Percentiles rank a stretch among this genome's conserved stretches.
These are phyloP conservation scores for Bubo scandiacus DNA, from an alignment of 2,113 vertebrate species.

Conservation along the genomic window DNA sequence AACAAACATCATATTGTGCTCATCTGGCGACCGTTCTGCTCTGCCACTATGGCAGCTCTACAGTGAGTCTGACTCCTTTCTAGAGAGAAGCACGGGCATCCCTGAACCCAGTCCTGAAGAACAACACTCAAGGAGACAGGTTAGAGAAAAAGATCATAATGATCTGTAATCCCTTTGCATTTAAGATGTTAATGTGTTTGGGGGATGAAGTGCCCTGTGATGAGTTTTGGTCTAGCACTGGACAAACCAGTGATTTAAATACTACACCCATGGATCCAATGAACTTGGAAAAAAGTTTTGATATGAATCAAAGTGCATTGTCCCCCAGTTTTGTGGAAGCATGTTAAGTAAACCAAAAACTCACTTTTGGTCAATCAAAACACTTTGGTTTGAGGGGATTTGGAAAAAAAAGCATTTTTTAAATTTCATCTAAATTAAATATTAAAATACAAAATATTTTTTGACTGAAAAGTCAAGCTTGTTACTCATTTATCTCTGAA, in stretches of 20 bases:
- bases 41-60: neutral
- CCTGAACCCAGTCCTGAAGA: accelerated
- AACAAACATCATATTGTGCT: neutral
- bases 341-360: neutral
- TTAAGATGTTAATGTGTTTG: neutral
- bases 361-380: neutral
- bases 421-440: neutral
- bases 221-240: neutral
- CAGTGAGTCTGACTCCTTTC: neutral
- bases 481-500: neutral
- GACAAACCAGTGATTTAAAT: neutral
- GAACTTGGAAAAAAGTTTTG: neutral
- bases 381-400: accelerated
- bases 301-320: neutral
- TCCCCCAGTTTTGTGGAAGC: neutral
- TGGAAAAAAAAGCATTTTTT: neutral
- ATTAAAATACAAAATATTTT: neutral
- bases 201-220: neutral
- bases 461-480: neutral
- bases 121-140: accelerated
- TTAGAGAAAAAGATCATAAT: neutral
- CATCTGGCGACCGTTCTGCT: neutral
- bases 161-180: neutral
- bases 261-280: neutral
- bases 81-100: neutral